These are phyloP conservation scores for Orthochromis malagaraziensis DNA, from an alignment of 2,113 vertebrate species.

Conservation along the genomic window DNA sequence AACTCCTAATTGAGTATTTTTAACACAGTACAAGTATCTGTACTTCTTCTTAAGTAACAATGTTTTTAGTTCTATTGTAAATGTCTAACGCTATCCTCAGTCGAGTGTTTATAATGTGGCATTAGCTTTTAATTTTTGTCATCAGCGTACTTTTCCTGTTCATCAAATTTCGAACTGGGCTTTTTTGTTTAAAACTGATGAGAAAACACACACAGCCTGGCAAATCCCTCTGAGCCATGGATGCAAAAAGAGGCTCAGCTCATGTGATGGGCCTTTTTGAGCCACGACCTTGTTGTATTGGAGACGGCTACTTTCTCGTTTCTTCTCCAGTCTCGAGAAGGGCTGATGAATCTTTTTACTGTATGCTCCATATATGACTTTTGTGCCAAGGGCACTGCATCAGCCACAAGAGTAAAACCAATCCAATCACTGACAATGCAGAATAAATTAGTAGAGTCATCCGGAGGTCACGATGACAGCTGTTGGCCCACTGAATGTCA, in stretches of 20 bases:
- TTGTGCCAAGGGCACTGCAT: background rate
- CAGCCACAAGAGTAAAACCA: slow-evolving; percentile 23
- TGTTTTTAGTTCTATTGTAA: background rate
- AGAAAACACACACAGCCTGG: slow-evolving; percentile 12
- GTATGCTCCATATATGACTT: background rate
- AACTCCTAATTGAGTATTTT: background rate
- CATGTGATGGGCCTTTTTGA: slow-evolving; percentile 18
- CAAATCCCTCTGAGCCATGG: background rate
- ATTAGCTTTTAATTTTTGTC: background rate
- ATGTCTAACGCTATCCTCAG: background rate
- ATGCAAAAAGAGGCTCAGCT: background rate
- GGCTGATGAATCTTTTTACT: slow-evolving; percentile 10
- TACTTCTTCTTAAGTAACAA: background rate
- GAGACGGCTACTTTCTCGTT: background rate
- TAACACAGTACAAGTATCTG: background rate
- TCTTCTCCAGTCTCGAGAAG: slow-evolving; percentile 17
- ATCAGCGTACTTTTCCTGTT: slow-evolving; percentile 28
- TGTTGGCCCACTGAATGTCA: background rate
- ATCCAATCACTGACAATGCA: slow-evolving; percentile 1
- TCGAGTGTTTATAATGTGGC: slow-evolving; percentile 5
- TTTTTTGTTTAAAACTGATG: slow-evolving; percentile 33
- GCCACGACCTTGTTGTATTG: background rate
- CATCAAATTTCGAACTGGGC: slow-evolving; percentile 15
- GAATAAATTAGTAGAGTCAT: slow-evolving; percentile 33
- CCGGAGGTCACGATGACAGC: background rate